Conservation (phyloP, 1,140 invertebrate genomes). For the Caenorhabditis remanei region DNA sequence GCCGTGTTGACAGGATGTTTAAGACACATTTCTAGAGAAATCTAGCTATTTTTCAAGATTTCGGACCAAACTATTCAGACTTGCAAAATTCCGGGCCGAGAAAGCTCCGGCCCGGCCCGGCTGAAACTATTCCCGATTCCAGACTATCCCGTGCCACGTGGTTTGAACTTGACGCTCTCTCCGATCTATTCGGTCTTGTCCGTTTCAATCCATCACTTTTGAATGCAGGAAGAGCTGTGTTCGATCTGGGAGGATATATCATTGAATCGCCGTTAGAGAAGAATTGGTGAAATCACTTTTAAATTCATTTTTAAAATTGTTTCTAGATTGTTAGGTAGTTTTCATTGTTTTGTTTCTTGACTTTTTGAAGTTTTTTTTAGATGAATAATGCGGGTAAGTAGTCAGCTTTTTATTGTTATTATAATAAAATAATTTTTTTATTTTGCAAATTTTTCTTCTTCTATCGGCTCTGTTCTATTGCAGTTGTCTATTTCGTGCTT, state of each 20-base stretch:
- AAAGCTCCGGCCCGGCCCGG: too few relatives aligned
- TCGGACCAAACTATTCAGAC: too few relatives aligned
- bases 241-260: conserved; percentile 73
- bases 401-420: neutral
- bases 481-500: too few relatives aligned
- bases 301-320: too few relatives aligned
- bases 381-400: neutral
- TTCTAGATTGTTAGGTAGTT: neutral
- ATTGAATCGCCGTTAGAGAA: conserved; percentile 74
- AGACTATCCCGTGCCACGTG: conserved; percentile 54
- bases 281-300: conserved; percentile 71
- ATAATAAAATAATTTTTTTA: neutral
- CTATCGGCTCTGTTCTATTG: neutral
- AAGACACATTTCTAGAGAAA: too few relatives aligned
- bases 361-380: neutral
- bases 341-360: neutral
- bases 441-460: neutral
- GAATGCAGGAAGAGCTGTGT: conserved; percentile 69
- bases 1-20: too few relatives aligned
- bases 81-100: too few relatives aligned
- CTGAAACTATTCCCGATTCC: too few relatives aligned
- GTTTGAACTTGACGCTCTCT: conserved; percentile 55
- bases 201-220: conserved; percentile 69
- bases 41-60: too few relatives aligned
- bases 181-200: conserved; percentile 65